phyloP scores from a whole-genome alignment of 1,140 invertebrate species.

The Aphelenchoides fujianensis region DNA sequence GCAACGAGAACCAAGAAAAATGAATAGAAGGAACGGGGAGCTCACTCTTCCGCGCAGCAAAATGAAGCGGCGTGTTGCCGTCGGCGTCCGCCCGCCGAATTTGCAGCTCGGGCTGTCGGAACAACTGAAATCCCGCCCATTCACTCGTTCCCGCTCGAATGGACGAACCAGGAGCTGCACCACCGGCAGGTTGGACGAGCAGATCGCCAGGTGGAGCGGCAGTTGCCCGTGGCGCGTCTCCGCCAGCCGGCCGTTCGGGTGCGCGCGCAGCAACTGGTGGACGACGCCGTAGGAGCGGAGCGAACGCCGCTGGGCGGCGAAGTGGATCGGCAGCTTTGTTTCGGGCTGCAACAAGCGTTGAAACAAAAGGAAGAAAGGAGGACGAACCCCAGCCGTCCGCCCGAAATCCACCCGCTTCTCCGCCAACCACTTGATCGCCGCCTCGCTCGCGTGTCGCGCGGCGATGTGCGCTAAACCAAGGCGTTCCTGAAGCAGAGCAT shows the following conservation, averaged over 20 bases:
- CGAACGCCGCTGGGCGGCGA: slow-evolving; percentile 44
- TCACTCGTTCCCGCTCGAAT: neutral
- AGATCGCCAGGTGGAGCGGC: slow-evolving; percentile 55
- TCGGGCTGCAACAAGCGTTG: slow-evolving; percentile 27
- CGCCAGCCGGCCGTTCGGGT: slow-evolving; percentile 36
- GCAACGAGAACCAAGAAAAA: slow-evolving; percentile 6
- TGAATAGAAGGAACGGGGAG: slow-evolving; percentile 24
- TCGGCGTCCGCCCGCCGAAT: slow-evolving; percentile 42
- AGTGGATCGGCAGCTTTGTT: slow-evolving; percentile 48
- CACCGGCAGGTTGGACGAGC: slow-evolving; percentile 45
- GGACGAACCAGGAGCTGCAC: slow-evolving; percentile 44
- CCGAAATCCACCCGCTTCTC: slow-evolving; percentile 40
- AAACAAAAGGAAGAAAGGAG: neutral
- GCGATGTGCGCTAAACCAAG: slow-evolving; percentile 53
- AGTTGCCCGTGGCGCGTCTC: slow-evolving; percentile 41
- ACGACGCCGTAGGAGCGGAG: slow-evolving; percentile 40
- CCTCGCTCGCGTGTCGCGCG: slow-evolving; percentile 50
- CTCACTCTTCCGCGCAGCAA: slow-evolving; percentile 45
- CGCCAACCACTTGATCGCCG: slow-evolving; percentile 42
- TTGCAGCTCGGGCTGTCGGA: slow-evolving; percentile 41
- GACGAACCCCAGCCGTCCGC: slow-evolving; percentile 52
- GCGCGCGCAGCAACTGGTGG: slow-evolving; percentile 40
- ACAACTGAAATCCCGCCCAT: neutral
- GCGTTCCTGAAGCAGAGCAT: slow-evolving; percentile 44
- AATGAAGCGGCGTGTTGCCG: slow-evolving; percentile 56